Conservation (phyloP, 35 echinoderm and acorn worm species). For the Apostichopus californicus region DNA sequence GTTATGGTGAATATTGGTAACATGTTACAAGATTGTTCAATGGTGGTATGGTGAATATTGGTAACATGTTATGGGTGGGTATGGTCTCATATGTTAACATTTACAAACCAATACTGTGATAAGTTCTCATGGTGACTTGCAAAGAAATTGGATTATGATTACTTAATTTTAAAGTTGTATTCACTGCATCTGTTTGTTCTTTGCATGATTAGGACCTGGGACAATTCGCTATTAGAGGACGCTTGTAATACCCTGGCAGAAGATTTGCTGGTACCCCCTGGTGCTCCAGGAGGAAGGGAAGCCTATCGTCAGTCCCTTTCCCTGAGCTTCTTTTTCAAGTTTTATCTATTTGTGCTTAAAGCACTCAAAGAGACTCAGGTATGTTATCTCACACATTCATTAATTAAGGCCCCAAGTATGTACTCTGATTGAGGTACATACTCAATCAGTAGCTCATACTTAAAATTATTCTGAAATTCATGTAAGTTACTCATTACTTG, state of each 20-base stretch:
- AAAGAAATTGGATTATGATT: too few species aligned
- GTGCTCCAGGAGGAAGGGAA: conserved; percentile 86
- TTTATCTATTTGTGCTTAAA: conserved; percentile 73
- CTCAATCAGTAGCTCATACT: too few species aligned
- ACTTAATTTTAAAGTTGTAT: too few species aligned
- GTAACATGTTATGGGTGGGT: too few species aligned
- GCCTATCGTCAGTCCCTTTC: conserved; percentile 78
- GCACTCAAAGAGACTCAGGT: conserved; percentile 16
- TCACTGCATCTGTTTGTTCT: neutral
- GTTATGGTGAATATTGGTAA: too few species aligned
- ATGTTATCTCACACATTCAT: neutral
- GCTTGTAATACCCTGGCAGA: conserved; percentile 58
- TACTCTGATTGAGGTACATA: neutral
- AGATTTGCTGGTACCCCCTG: conserved; percentile 72
- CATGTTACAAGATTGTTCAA: too few species aligned
- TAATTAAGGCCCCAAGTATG: neutral
- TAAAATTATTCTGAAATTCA: too few species aligned
- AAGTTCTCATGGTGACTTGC: too few species aligned
- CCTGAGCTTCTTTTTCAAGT: conserved; percentile 95
- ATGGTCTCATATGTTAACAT: too few species aligned
- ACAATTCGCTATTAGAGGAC: conserved; percentile 53
- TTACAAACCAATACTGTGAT: too few species aligned
- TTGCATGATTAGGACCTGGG: conserved; percentile 61
- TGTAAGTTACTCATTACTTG: too few species aligned
- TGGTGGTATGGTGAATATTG: too few species aligned